These are phyloP conservation scores for Hypercompe scribonia DNA, from an alignment of 2,888 invertebrate genomes.

Conservation along the genomic window DNA sequence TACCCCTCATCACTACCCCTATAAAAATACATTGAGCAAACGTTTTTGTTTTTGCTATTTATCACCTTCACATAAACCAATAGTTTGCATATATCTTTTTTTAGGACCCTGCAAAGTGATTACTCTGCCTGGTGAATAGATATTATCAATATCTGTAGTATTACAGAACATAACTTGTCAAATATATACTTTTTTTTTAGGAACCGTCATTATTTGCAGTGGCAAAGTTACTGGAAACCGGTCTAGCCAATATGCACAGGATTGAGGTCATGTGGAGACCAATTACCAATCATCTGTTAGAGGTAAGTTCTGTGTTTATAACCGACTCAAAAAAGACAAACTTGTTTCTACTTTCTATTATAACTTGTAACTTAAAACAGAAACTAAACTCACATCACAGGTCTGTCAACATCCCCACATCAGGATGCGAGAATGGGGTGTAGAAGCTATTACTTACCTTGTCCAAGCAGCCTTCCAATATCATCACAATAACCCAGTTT, in stretches of 20 bases:
- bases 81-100: no score
- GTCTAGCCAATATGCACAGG: slow-evolving; percentile 96
- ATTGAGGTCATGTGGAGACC: slow-evolving; percentile 98
- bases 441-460: slow-evolving; percentile 97
- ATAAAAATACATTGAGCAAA: no score
- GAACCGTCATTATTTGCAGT: slow-evolving; percentile 99
- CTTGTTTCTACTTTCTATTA: neutral
- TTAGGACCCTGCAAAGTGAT: no score
- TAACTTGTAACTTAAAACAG: neutral
- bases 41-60: no score
- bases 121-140: no score
- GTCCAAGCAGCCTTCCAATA: slow-evolving; percentile 96
- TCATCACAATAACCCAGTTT: slow-evolving; percentile 93
- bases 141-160: no score
- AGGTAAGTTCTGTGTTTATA: slow-evolving; percentile 83
- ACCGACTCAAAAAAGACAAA: neutral
- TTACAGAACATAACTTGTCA: no score
- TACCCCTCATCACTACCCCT: no score
- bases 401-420: slow-evolving; percentile 97
- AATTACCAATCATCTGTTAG: slow-evolving; percentile 97
- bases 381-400: slow-evolving; percentile 47
- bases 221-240: slow-evolving; percentile 99
- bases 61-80: no score
- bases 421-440: slow-evolving; percentile 98
- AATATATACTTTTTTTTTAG: slow-evolving; percentile 76